Base-by-base conservation (phyloP, 2,797 vertebrate genomes). In the Chaunax sp. region DNA sequence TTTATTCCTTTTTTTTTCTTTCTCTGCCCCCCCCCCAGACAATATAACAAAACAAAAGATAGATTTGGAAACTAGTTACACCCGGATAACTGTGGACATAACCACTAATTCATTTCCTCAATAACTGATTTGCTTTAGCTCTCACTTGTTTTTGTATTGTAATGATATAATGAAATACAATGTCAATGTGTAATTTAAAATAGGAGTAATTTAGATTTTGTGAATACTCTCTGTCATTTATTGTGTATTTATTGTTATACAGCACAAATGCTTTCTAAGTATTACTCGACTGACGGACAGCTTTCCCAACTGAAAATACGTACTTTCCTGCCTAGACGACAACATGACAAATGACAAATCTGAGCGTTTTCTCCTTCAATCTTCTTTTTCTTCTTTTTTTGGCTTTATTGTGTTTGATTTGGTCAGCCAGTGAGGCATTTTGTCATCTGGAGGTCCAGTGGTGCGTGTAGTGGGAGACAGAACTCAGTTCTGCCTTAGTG, bases 401-500 rank as follows among this genome's bases (percentile, higher is more conserved):
- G 58, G 75, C 67, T 86, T 87, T 80, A 86, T 87, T 89, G 81
- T 82, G 75, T 90, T 88, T 82, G 87, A 90, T 90, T 86, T 23
- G 76, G 75, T 78, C 86, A 84, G 73, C 75, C 87, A 76, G 70
- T 73, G 85, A 89, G 79, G 83, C 87, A 66, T 89, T 92, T 89
- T 86, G 89, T 91, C 92, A 92, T 93, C 90, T 89, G 70, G 80
- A 78, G 82, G 81, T 41, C 84, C 89, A 89, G 80, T 22, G 75
- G 85, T 80, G 89, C 87, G 53, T 91, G 87, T 70, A 85, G 87
- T 73, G 37, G 76, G 66, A 89, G 90, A 91, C 89, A 88, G 83
- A 84, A 76, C 85, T 91, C 90, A 86, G 90, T 91, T 92, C 87
- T 88, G 90, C 90, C 88, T 90, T 90, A 78, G 75, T 79, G 89